These are phyloP conservation scores for Andrena camellia DNA, from an alignment of 2,888 invertebrate genomes.

Conservation along the genomic window DNA sequence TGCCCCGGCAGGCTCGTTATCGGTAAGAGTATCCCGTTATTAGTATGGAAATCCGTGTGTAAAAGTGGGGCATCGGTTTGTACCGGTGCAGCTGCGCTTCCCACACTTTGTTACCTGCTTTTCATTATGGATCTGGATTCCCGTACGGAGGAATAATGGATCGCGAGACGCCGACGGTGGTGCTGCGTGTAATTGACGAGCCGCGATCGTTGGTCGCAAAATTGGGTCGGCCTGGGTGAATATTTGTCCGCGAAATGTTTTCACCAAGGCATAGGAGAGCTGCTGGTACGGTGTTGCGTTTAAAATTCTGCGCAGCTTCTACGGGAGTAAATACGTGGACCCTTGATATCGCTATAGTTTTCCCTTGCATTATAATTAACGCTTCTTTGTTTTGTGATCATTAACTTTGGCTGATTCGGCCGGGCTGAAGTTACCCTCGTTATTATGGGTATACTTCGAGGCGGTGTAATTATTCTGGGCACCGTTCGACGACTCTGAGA, in stretches of 20 bases:
- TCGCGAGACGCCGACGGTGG: conserved; percentile 16
- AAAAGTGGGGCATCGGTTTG: conserved; percentile 55
- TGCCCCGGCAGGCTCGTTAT: conserved; percentile 46
- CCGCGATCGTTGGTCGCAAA: conserved; percentile 37
- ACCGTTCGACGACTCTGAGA: background rate
- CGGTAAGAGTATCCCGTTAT: conserved; percentile 20
- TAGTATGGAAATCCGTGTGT: conserved; percentile 46
- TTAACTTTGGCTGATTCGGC: background rate
- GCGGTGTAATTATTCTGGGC: background rate
- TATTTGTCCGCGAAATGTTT: background rate
- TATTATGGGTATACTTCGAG: background rate
- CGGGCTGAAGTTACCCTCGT: background rate
- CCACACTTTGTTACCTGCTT: conserved; percentile 57
- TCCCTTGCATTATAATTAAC: background rate
- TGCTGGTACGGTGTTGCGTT: background rate
- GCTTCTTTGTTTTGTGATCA: background rate
- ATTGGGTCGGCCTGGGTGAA: conserved; percentile 28
- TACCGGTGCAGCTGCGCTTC: conserved; percentile 23
- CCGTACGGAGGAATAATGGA: conserved; percentile 27
- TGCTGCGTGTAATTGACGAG: conserved; percentile 36
- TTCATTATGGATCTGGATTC: conserved; percentile 46
- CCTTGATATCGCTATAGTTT: too few species aligned
- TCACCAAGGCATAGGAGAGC: background rate
- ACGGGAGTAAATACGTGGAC: too few species aligned
- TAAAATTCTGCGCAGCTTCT: background rate